Percentiles rank a stretch among this genome's conserved stretches.
phyloP scores from a whole-genome alignment of 1,140 invertebrate species.

The Trichonephila inaurata region DNA sequence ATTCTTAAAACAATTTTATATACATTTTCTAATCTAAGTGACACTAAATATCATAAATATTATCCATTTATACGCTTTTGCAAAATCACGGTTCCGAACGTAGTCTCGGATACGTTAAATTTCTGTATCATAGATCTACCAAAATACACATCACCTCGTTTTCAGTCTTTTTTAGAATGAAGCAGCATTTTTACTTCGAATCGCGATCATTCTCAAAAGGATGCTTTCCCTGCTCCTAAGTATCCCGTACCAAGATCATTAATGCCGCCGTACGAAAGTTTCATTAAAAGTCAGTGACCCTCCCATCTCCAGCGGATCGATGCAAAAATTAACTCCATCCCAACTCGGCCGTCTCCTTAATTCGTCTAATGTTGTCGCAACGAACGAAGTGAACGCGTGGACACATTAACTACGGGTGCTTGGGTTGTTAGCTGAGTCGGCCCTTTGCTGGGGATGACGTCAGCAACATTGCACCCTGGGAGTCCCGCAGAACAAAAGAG shows the following conservation, averaged over 20 bases:
- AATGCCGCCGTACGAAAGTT: slow-evolving; percentile 16
- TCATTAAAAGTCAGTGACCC: slow-evolving; percentile 46
- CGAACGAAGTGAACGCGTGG: not conserved
- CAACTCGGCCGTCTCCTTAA: slow-evolving; percentile 11
- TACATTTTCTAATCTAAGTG: too few species aligned
- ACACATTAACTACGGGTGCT: slow-evolving; percentile 38
- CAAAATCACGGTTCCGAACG: too few species aligned
- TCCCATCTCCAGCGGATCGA: slow-evolving; percentile 24
- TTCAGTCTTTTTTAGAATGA: too few species aligned
- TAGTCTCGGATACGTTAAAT: too few species aligned
- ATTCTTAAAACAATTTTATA: too few species aligned
- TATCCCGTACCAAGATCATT: slow-evolving; percentile 1
- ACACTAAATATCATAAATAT: too few species aligned
- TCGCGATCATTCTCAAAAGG: not conserved
- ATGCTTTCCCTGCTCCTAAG: not conserved
- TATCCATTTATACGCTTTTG: too few species aligned
- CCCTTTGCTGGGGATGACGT: slow-evolving; percentile 28
- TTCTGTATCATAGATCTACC: too few species aligned
- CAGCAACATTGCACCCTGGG: slow-evolving; percentile 8
- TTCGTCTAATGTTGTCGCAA: slow-evolving; percentile 49
- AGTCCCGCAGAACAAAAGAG: slow-evolving; percentile 31
- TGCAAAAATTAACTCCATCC: slow-evolving; percentile 43
- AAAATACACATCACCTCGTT: too few species aligned
- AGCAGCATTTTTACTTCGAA: not conserved
- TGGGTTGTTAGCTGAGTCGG: slow-evolving; percentile 50